A percentile compares a stretch with the other conserved stretches of the same genome.
These are phyloP conservation scores for Drosophila tropicalis DNA, from an alignment of 1,140 invertebrate genomes.

Conservation along the genomic window DNA sequence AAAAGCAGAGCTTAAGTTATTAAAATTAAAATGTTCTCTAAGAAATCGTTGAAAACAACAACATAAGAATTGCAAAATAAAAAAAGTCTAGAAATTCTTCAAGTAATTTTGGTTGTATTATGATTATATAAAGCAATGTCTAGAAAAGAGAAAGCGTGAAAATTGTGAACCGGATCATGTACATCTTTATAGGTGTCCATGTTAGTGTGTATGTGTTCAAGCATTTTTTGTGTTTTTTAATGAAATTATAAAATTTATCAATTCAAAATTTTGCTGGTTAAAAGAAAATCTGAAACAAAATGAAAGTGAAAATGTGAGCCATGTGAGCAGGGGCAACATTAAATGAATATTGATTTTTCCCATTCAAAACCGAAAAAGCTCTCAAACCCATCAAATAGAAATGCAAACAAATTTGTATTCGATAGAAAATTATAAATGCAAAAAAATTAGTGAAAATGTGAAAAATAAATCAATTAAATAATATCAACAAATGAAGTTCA, in stretches of 20 bases:
- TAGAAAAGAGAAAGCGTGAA: slow-evolving; percentile 28
- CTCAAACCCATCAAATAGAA: background rate
- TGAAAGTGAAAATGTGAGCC: slow-evolving; percentile 71
- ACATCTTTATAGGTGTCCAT: slow-evolving; percentile 28
- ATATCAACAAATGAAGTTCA: slow-evolving; percentile 28
- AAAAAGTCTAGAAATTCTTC: slow-evolving; percentile 27
- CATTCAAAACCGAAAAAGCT: slow-evolving; percentile 34
- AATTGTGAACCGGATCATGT: slow-evolving; percentile 60
- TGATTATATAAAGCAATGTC: slow-evolving; percentile 67
- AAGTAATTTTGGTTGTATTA: background rate
- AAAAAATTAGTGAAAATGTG: background rate
- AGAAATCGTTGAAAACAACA: slow-evolving; percentile 15
- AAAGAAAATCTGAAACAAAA: slow-evolving; percentile 28
- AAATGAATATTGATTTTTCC: slow-evolving; percentile 75
- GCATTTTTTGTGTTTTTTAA: slow-evolving; percentile 58
- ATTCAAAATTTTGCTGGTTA: slow-evolving; percentile 29
- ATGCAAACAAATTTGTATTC: background rate
- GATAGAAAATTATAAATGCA: background rate
- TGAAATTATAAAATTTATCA: slow-evolving; percentile 44
- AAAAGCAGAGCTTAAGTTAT: background rate
- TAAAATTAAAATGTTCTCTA: background rate
- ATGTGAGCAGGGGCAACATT: slow-evolving; percentile 46
- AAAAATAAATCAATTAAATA: background rate
- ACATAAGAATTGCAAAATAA: background rate
- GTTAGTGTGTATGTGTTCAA: slow-evolving; percentile 47